These are phyloP conservation scores for Camelus bactrianus DNA, from an alignment of 2,113 vertebrate species.

Conservation along the genomic window DNA sequence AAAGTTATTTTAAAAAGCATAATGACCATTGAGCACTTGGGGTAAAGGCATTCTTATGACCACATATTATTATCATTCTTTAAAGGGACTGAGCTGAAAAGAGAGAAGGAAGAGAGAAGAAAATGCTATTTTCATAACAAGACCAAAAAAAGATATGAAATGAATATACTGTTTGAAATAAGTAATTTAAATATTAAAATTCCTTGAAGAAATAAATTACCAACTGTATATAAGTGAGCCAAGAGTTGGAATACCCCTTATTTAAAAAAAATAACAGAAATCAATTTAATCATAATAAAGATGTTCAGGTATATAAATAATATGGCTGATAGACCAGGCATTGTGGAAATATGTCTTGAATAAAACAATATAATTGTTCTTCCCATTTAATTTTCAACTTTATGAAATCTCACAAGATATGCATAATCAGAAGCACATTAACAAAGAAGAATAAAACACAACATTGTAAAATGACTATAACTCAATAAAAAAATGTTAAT, in stretches of 20 bases:
- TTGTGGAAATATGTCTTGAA: neutral
- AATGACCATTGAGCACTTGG: constrained; percentile 10
- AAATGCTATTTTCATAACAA: neutral
- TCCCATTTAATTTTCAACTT: constrained; percentile 42
- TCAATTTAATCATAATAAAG: constrained; percentile 35
- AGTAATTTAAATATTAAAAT: constrained; percentile 42
- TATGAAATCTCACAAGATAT: neutral
- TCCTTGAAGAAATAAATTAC: constrained; percentile 29
- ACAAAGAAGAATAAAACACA: neutral
- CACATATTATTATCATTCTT: neutral
- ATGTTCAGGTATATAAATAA: neutral
- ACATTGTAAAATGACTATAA: too few species aligned
- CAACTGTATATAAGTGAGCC: neutral
- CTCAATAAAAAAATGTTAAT: too few species aligned
- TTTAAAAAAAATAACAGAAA: constrained; percentile 19
- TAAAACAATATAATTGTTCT: neutral
- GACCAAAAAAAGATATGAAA: neutral
- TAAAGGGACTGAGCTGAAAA: neutral
- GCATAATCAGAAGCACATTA: neutral
- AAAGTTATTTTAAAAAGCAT: constrained; percentile 12
- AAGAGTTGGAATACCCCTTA: neutral
- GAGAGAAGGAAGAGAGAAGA: neutral
- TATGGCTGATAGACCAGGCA: neutral
- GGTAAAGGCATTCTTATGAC: neutral
- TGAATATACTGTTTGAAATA: constrained; percentile 47